Evolutionary conservation across 2,113 vertebrate species (phyloP), one percentile per base, ranked within the genome.

Genomic region (Procavia capensis): DNA sequence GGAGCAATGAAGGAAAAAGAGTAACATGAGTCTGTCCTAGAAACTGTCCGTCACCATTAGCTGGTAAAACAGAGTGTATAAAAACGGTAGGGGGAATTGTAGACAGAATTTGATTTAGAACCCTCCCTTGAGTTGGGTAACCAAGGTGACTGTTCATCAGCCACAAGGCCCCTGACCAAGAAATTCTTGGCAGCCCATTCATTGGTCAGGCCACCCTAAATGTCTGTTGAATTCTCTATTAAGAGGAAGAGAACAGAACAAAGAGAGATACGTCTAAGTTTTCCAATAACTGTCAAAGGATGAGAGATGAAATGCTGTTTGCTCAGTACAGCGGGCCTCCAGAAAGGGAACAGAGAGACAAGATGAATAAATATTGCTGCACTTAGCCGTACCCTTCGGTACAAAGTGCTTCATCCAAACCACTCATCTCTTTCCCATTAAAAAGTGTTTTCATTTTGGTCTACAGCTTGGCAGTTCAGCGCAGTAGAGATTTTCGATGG

Each of bases 391-490:
- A 63, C 97, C 91, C 95, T 92, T 86, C 83, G 25, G 92, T 96
- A 89, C 96, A 96, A 66, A 97, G 94, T 94, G 96, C 97, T 97
- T 97, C 88, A 31, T 96, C 79, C 95, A 82, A 68, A 95, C 89
- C 90, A 59, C 88, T 95, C 34, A 0, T 61, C 90, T 94, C 47
- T 95, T 93, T 96, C 94, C 34, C 93, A 97, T 90, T 63, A 95
- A 93, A 96, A 89, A 63, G n/a, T 79, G 45, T 79, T 96, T 96
- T 91, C 90, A 92, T 97, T 98, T 95, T 94, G 95, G 86, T 95
- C 97, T 96, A 41, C 85, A 74, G 89, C 88, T 95, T 87, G 97
- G 83, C 34, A 11, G 50, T 0, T 0, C 78, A 95, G 66, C 81
- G 85, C 88, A 83, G 94, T 85, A 88, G 88, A 94, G 95, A 78